Percentiles rank a stretch among this genome's conserved stretches.
These are phyloP conservation scores for Mallotus villosus DNA, from an alignment of 2,797 vertebrate genomes.

Conservation along the genomic window DNA sequence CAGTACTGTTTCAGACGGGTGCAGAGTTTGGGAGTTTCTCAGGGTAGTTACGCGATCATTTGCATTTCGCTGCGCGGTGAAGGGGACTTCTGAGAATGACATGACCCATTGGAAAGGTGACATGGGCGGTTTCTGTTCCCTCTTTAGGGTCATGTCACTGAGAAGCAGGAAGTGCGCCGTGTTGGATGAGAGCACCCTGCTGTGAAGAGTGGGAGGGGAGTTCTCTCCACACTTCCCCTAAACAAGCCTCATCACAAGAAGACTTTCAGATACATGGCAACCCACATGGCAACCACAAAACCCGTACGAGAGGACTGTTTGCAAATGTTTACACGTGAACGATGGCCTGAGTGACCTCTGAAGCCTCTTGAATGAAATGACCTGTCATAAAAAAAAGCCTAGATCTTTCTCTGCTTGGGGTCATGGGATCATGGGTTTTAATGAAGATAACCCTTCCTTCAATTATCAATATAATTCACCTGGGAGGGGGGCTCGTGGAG, in stretches of 20 bases:
- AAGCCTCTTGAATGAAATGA: too few relatives aligned
- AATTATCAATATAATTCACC: background rate
- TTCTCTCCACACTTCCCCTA: conserved; percentile 36
- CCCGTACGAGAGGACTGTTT: too few relatives aligned
- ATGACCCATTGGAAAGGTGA: background rate
- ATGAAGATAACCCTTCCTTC: background rate
- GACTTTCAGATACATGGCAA: background rate
- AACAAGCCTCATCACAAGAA: conserved; percentile 5
- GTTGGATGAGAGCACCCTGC: conserved; percentile 34
- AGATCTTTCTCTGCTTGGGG: background rate
- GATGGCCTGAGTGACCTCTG: background rate
- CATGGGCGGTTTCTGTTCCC: conserved; percentile 46
- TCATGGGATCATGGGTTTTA: too few relatives aligned
- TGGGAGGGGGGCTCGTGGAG: background rate
- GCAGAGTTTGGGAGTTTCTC: background rate
- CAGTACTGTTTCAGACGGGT: background rate
- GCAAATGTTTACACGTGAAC: too few relatives aligned
- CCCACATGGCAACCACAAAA: too few relatives aligned
- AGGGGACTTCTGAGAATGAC: too few relatives aligned
- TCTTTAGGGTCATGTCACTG: conserved; percentile 26
- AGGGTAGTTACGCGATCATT: background rate
- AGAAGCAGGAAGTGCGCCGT: conserved; percentile 50
- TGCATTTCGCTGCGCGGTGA: too few relatives aligned
- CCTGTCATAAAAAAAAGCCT: background rate
- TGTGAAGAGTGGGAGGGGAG: conserved; percentile 24